Evolutionary conservation across 1,140 invertebrate species (phyloP), one percentile per base, ranked within the genome.

Genomic region (Zeugodacus cucurbitae): DNA sequence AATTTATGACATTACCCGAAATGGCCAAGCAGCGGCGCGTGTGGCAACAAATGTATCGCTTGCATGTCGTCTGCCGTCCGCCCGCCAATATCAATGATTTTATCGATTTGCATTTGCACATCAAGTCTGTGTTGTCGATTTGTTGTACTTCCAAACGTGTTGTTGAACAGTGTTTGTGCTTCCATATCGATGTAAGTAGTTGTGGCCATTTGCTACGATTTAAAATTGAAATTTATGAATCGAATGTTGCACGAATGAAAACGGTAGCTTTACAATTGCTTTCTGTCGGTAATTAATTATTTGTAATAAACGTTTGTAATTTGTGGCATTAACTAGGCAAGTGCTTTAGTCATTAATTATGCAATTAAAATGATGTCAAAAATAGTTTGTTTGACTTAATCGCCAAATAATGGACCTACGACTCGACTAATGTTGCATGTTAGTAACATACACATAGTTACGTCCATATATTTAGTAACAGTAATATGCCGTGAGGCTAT

Each of bases 1-100:
- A 78, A 58, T 87, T 90, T 32, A 90, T 90, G n/a, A 89, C 90
- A 29, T 91, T 93, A 87, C 93, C 93, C 5, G 92, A 93, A 89
- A 82, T 37, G 17, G 89, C 91, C 48, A 90, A 92, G 85, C 89
- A 92, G 85, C 89, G 92, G 89, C 59, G 90, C 85, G 90, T 93
- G 82, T 94, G 93, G 94, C 89, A 91, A 64, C 88, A 90, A 44
- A 54, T 90, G 8, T 90, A 89, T 87, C 59, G 88, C 34, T 58
- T 86, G 29, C n/a, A n/a, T 29, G 87, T 87, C 78, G 64, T 7
- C n/a, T n/a, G 4, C 17, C 57, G 62, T 58, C 78, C n/a, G 54
- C 74, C n/a, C n/a, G 54, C 58, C n/a, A 88, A 70, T 32, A 29
- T 37, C 10, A 54, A 62, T 59, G 59, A 88, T 57, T 34, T 67